Evolutionary conservation across 2,113 vertebrate genomes (phyloP), one percentile per base, ranked within the genome.

Genomic region (Nesogale talazaci): DNA sequence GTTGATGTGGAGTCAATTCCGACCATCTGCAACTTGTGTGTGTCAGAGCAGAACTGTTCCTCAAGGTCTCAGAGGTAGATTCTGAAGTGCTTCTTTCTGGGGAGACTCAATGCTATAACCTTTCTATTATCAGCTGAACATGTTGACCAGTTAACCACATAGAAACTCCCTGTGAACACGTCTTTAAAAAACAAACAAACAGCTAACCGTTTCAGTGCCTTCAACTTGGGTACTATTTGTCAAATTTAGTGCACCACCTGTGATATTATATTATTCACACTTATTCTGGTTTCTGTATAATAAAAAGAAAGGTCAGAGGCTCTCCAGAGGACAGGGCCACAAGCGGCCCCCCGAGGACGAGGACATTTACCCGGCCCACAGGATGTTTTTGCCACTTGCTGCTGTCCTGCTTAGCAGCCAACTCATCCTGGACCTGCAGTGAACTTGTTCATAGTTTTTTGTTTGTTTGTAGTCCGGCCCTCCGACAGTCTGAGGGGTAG

Each of bases 161-260:
- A 36, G 7, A 27, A 34, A 72, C 34, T 36, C 16, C 17, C 34
- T 36, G 7, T 20, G 0, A 40, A 56, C 19, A 91, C 77, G 6
- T 83, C 3, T 56, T 40, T 82, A 57, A 70, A 86, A 22, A 40
- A 72, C 80, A 95, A 92, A 63, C 63, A 16, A 77, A 29, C n/a
- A n/a, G n/a, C n/a, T n/a, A 29, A 83, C 67, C 59, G 38, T 17
- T 25, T 80, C 9, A 23, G 12, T 67, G 1, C 16, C 42, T 91
- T 87, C 31, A 15, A 31, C 63, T 9, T 91, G 4, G 2, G n/a
- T 59, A 10, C 67, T 2, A 63, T 23, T 27, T 70, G 3, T 1
- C 40, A 23, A 80, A 82, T 90, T 90, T 76, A 61, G 10, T 77
- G 17, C 29, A 27, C 25, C 1, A 31, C n/a, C 0, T 59, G 56